These are phyloP conservation scores for Peucedramus taeniatus DNA, from an alignment of 2,113 vertebrate species.

Conservation along the genomic window DNA sequence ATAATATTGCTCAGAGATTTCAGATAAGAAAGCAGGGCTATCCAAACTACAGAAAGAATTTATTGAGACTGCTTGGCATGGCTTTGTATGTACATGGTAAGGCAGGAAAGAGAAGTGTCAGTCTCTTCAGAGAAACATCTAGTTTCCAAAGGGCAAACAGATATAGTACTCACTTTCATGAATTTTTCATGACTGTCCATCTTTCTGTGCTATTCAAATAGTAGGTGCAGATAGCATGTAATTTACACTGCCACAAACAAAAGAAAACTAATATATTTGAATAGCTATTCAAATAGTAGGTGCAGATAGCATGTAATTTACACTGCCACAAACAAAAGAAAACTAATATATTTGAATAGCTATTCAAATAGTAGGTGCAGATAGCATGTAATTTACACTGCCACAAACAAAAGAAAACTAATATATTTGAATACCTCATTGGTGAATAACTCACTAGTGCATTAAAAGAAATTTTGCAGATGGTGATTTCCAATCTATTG, in stretches of 20 bases:
- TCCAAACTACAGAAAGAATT: background rate
- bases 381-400: background rate
- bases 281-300: background rate
- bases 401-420: background rate
- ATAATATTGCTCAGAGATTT: background rate
- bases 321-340: background rate
- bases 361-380: background rate
- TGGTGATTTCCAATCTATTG: background rate
- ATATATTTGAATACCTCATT: background rate
- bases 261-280: background rate
- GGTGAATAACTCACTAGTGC: background rate
- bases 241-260: background rate
- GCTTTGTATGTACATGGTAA: background rate
- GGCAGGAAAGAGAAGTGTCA: background rate
- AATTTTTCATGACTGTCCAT: background rate
- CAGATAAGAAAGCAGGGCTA: background rate
- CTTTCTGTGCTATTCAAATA: background rate
- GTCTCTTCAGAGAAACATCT: background rate
- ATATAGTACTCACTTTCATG: background rate
- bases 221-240: background rate
- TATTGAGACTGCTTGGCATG: background rate
- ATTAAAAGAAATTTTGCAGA: background rate
- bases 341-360: no score
- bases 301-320: background rate
- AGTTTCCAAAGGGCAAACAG: background rate